Evolutionary conservation across 1,140 invertebrate genomes (phyloP).

Genomic region (Lamellibrachia luymesi): DNA sequence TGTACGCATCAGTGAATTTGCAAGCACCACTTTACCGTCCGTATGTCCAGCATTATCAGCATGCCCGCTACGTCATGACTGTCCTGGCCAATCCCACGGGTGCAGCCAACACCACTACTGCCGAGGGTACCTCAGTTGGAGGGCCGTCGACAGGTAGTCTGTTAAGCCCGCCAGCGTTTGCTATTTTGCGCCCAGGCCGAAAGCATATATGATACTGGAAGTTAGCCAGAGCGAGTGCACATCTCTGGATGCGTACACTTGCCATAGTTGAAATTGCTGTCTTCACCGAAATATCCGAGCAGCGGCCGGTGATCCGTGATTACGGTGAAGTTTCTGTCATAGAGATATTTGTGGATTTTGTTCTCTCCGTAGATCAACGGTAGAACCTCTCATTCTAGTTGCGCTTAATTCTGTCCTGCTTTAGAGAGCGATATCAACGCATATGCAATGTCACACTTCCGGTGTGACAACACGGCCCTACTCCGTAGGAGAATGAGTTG

Average conservation of each 20-base stretch:
- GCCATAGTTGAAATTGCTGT: not conserved
- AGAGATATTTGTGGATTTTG: constrained; percentile 2
- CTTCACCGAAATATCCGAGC: not conserved
- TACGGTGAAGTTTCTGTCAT: constrained; percentile 6
- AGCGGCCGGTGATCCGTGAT: not conserved
- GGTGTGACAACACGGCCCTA: not conserved
- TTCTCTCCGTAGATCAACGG: not conserved
- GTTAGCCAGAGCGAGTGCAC: not conserved
- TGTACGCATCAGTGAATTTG: not conserved
- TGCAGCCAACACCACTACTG: not conserved
- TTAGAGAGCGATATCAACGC: not conserved
- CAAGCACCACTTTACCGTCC: not conserved
- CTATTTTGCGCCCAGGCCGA: not conserved
- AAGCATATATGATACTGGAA: not conserved
- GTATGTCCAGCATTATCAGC: not conserved
- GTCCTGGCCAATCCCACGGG: not conserved
- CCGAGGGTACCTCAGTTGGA: not conserved
- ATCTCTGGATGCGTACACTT: not conserved
- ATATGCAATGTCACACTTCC: not conserved
- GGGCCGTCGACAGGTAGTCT: not conserved
- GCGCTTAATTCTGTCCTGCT: not conserved
- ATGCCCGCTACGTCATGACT: not conserved
- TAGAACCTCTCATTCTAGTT: not conserved
- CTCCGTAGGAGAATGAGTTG: not conserved
- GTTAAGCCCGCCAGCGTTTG: not conserved